Base-by-base conservation (phyloP, 2,797 vertebrate species). In the Epinephelus malabaricus region DNA sequence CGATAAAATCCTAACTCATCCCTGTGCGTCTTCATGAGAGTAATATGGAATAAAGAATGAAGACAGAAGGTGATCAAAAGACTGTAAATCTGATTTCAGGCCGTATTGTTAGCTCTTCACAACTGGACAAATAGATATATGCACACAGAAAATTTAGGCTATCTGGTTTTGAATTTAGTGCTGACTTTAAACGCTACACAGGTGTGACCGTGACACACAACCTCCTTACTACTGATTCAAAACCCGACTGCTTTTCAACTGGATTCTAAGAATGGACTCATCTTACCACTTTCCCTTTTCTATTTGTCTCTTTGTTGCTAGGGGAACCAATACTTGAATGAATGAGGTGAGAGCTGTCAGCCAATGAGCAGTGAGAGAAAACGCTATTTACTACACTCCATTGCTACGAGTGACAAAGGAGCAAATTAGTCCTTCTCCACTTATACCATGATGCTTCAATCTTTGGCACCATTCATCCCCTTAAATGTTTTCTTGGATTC, bases 301-400 rank as follows among this genome's bases (percentile, higher is more conserved):
- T 84, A 92, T 93, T 92, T 88, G 87, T 69, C 81, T 93, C 88
- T 89, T 91, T 93, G 94, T 95, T 95, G 92, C 94, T 89, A 95
- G 63, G 93, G 88, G 76, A 94, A 94, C 93, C 69, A 64, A 80
- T 61, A 79, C 88, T 94, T 90, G 86, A 93, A 92, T 92, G 88
- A 92, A 89, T 76, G 81, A 89, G 89, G 86, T 81, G 81, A 93
- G 84, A 88, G 84, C 82, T 62, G 84, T 91, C 88, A 89, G 85
- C 90, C 91, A 92, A 91, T 92, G 76, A 93, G 80, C 78, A 67
- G 67, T 78, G 80, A 88, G 88, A 83, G 70, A 86, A 92, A 91
- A 81, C 17, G 40, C 73, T 83, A 75, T 83, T 88, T 88, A 91
- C 86, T 84, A 89, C 85, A 84, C 50, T 64, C 65, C 72, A 61